Percentiles rank a stretch among this genome's conserved stretches.
Conservation (phyloP, 2,888 invertebrate species). For the Nasonia oneida region DNA sequence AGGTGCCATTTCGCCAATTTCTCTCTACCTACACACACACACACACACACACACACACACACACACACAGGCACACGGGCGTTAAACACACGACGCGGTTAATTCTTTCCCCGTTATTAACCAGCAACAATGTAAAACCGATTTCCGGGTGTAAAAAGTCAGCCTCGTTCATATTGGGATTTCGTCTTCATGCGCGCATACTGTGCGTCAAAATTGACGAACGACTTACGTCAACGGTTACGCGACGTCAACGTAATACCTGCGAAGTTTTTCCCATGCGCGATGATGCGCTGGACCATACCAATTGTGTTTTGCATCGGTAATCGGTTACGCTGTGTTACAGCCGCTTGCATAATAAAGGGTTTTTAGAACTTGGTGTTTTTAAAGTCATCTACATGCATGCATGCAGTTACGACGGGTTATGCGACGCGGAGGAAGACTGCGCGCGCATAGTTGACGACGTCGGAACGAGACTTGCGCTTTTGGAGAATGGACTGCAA, state of each 20-base stretch:
- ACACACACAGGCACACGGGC: too few relatives aligned
- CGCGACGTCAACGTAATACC: neutral
- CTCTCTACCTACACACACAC: neutral
- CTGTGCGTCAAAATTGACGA: neutral
- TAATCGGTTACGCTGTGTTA: neutral
- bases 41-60: too few relatives aligned
- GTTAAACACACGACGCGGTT: neutral
- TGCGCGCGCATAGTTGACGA: neutral
- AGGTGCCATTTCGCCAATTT: neutral
- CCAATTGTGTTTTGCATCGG: neutral
- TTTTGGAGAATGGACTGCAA: constrained; percentile 2
- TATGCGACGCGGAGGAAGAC: neutral
- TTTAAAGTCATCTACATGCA: neutral
- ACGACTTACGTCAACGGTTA: neutral
- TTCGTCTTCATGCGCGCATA: neutral
- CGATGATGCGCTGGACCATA: neutral
- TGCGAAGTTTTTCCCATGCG: neutral
- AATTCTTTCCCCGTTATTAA: neutral
- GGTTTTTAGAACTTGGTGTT: neutral
- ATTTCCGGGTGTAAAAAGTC: neutral
- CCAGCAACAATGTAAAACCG: neutral
- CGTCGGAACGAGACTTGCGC: neutral
- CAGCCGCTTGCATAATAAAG: neutral
- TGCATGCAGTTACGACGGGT: neutral
- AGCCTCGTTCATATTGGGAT: neutral